phyloP scores from a whole-genome alignment of 1,140 invertebrate genomes.

The Drosophila suzukii region DNA sequence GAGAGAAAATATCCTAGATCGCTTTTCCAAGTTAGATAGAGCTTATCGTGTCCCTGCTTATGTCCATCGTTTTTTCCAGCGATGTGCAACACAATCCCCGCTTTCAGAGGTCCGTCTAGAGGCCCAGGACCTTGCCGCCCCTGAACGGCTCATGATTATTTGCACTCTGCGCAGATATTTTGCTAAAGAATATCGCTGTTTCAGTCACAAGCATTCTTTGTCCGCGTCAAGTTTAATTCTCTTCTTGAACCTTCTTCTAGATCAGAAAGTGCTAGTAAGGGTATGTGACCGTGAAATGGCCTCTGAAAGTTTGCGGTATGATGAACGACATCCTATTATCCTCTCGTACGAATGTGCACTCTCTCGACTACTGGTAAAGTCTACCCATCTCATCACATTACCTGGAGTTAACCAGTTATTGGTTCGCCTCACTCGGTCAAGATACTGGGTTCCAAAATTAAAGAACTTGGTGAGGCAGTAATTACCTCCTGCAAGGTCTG shows the following conservation, averaged over 20 bases:
- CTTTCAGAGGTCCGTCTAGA: neutral
- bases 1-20: neutral
- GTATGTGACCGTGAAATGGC: neutral
- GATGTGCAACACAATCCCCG: no score
- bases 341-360: no score
- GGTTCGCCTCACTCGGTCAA: no score
- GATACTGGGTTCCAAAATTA: no score
- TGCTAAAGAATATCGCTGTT: neutral
- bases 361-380: no score
- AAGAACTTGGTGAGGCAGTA: no score
- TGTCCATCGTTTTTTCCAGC: no score
- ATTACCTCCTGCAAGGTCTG: no score
- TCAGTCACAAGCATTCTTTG: neutral
- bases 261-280: neutral
- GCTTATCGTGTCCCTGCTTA: no score
- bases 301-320: neutral
- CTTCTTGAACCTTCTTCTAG: neutral
- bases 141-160: neutral
- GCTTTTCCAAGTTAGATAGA: neutral
- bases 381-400: no score
- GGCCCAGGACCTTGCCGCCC: neutral
- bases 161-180: neutral
- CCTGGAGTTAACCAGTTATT: no score
- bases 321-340: neutral
- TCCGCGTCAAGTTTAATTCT: neutral